A percentile compares a stretch with the other conserved stretches of the same genome.
phyloP scores from a whole-genome alignment of 2,797 vertebrate genomes.

The Hafferia zeledoni region DNA sequence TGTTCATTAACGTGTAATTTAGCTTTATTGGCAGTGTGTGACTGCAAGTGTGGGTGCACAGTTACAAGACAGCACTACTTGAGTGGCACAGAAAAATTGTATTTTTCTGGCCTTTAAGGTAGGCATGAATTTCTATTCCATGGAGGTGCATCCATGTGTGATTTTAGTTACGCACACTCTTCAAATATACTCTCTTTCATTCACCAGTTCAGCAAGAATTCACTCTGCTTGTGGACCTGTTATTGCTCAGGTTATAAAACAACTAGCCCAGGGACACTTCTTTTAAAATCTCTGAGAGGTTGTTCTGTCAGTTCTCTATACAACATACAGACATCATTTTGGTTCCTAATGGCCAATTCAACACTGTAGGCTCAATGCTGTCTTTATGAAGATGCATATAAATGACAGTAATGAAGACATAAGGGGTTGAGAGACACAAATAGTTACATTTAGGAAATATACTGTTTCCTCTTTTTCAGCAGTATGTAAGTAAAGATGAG shows the following conservation, averaged over 20 bases:
- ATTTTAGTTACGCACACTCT: neutral
- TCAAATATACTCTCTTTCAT: neutral
- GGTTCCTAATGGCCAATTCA: neutral
- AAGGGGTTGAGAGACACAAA: neutral
- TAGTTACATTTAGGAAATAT: neutral
- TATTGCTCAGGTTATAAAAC: neutral
- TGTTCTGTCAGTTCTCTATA: neutral
- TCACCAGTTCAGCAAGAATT: neutral
- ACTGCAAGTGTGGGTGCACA: neutral
- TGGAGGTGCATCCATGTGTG: neutral
- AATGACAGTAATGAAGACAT: neutral
- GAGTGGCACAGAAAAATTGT: neutral
- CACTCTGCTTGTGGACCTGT: neutral
- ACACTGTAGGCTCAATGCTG: neutral
- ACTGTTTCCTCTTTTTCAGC: neutral
- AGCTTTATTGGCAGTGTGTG: neutral
- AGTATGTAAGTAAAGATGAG: neutral
- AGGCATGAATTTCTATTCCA: neutral
- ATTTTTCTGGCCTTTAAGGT: neutral
- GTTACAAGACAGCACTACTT: neutral
- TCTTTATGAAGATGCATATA: neutral
- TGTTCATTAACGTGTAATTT: neutral
- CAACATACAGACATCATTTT: neutral
- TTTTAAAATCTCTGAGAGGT: neutral
- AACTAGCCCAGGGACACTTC: neutral